phyloP scores from a whole-genome alignment of 1,140 invertebrate genomes.

The Probaryconus sp. region DNA sequence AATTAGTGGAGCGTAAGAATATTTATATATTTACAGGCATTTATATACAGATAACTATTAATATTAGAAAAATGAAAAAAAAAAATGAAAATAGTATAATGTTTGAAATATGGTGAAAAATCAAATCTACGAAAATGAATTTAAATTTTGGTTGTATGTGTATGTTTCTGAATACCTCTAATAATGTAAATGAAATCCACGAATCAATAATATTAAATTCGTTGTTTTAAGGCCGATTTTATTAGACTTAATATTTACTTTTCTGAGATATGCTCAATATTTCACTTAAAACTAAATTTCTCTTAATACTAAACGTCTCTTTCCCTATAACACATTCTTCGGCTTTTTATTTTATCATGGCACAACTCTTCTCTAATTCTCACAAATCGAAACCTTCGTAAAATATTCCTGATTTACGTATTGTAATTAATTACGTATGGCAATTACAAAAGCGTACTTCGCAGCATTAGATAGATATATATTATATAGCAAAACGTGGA shows the following conservation, averaged over 20 bases:
- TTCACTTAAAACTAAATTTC: conserved; percentile 62
- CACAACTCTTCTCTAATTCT: conserved; percentile 1
- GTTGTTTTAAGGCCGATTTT: conserved; percentile 40
- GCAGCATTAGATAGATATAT: too few species aligned
- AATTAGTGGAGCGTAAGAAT: conserved; percentile 27
- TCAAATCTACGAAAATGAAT: too few species aligned
- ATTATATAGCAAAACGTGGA: too few species aligned
- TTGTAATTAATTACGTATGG: conserved; percentile 4
- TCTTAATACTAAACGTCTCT: conserved; percentile 40
- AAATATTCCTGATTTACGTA: conserved; percentile 22
- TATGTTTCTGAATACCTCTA: too few species aligned
- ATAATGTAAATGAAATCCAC: conserved; percentile 21
- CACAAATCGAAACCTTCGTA: conserved; percentile 16
- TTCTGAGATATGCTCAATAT: conserved; percentile 65
- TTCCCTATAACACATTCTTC: conserved; percentile 22
- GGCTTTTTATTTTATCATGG: conserved; percentile 2
- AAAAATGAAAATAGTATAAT: too few species aligned
- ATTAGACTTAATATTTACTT: conserved; percentile 43
- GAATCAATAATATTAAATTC: conserved; percentile 51
- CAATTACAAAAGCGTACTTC: background rate
- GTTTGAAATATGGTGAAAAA: too few species aligned
- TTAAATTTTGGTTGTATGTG: too few species aligned
- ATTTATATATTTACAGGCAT: conserved; percentile 31
- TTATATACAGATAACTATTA: conserved; percentile 27
- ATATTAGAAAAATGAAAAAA: conserved; percentile 9